Evolutionary conservation across 2,113 vertebrate species (phyloP).

Genomic region (Entelurus aequoreus): DNA sequence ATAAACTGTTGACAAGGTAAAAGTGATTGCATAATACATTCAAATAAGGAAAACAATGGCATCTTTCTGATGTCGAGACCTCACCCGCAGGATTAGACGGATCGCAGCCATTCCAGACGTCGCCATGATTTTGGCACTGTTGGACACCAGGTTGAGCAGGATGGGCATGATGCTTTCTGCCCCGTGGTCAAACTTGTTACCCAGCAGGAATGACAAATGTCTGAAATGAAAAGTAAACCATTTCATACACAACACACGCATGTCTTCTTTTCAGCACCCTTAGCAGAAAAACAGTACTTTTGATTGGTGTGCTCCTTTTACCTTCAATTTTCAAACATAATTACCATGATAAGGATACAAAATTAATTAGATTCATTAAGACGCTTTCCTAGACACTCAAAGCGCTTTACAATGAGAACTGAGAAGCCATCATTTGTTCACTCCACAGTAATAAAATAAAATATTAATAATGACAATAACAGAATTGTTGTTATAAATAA

Average conservation of each 20-base stretch:
- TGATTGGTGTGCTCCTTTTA: neutral
- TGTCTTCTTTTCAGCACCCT: neutral
- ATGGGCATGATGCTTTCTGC: conserved; percentile 97
- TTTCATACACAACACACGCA: no score
- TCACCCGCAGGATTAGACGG: conserved; percentile 93
- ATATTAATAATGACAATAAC: no score
- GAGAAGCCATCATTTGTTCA: no score
- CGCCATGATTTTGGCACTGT: conserved; percentile 98
- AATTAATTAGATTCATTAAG: no score
- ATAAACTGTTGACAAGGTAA: no score
- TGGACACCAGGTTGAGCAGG: conserved; percentile 97
- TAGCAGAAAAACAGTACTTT: neutral
- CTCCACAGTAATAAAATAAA: no score
- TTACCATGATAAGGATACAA: neutral
- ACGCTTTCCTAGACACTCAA: no score
- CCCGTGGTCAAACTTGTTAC: conserved; percentile 96
- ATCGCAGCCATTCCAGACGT: conserved; percentile 93
- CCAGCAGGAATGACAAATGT: conserved; percentile 85
- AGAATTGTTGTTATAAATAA: no score
- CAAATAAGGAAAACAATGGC: neutral
- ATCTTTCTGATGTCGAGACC: conserved; percentile 28
- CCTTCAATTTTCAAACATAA: neutral
- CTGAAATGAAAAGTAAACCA: conserved; percentile 50
- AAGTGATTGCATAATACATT: no score
- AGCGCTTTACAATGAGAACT: no score